A percentile compares a stretch with the other conserved stretches of the same genome.
Evolutionary conservation across 2,113 vertebrate species (phyloP).

Genomic region (Synodontis membranacea): DNA sequence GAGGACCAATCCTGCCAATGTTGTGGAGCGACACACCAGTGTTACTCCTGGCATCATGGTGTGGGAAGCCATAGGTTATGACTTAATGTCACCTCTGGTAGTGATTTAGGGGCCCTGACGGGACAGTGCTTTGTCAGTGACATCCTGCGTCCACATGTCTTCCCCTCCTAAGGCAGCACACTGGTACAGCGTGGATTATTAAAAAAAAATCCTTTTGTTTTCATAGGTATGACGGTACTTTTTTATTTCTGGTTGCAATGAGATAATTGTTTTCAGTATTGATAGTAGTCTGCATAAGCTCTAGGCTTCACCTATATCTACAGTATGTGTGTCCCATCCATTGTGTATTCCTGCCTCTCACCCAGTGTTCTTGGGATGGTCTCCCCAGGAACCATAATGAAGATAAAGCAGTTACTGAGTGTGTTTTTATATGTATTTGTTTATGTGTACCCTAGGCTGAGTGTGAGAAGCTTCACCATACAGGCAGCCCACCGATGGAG

Average conservation of each 20-base stretch:
- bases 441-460: constrained; percentile 60
- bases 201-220: background rate
- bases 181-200: background rate
- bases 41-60: no score
- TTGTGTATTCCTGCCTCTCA: background rate
- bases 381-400: background rate
- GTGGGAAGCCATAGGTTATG: no score
- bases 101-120: no score
- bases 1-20: no score
- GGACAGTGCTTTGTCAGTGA: no score
- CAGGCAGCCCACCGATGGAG: constrained; percentile 66
- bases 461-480: no score
- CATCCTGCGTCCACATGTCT: no score
- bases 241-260: background rate
- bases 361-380: background rate
- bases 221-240: background rate
- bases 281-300: background rate
- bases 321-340: background rate
- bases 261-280: background rate
- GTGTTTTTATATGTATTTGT: constrained; percentile 5
- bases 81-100: no score
- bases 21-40: no score
- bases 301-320: background rate
- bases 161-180: background rate
- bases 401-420: background rate